Base-by-base conservation (phyloP, 2,113 vertebrate genomes). In the Planiliza haematocheilus region DNA sequence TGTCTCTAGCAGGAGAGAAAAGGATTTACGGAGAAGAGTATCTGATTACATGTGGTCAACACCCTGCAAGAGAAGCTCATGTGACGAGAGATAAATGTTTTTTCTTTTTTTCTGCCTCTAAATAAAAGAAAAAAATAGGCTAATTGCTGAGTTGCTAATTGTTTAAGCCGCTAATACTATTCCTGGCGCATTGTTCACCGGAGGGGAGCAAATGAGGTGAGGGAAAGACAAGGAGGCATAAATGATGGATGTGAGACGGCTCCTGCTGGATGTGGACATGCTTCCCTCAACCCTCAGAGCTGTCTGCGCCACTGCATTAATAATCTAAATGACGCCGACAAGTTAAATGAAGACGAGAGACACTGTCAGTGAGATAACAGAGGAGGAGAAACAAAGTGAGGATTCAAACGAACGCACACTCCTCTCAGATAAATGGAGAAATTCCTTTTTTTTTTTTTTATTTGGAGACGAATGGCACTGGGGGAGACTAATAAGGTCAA, bases 241-340 rank as follows among this genome's bases (percentile, higher is more conserved):
- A 94, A 95, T 94, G 94, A 95, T 95, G 92, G 94, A 95, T 88
- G 82, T 79, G 85, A 68, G 79, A 87, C 77, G 58, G 57, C 78
- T 92, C 87, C 86, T 84, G 66, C 58, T 86, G 62, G 86, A 90
- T 86, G 51, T 86, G 84, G 63, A 88, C 86, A 88, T 93, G 85
- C 79, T 87, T 80, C 66, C 83, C 68, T 79, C 77, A 82, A 71
- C 81, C 82, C 79, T 84, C 76, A 78, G 74, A 79, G 82, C 89
- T 86, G 70, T 42, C 70, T 69, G 38, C 65, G 71, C 64, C 50
- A 6, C 48, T 56, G 68, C 57, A 75, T 66, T 81, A 64, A 83
- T 77, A 48, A 75, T 74, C 62, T 57, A 52, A 78, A 79, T 72
- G 79, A 69, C 58, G 55, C 57, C 42, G 74, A 50, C 51, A 56